Conservation (phyloP, 2,113 vertebrate species). For the Orthochromis indermauri region DNA sequence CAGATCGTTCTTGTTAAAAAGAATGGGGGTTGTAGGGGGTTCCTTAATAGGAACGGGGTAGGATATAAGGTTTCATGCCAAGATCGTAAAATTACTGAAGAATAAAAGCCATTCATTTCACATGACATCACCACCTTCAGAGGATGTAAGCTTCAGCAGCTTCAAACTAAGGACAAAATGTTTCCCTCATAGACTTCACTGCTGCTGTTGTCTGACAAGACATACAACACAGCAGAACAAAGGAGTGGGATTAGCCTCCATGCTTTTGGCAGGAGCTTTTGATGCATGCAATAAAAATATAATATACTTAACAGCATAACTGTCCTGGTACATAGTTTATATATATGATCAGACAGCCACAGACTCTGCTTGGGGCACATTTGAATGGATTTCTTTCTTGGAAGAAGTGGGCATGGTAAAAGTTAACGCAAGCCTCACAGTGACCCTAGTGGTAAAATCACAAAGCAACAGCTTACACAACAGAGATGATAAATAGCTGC, state of each 20-base stretch:
- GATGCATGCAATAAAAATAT: constrained; percentile 28
- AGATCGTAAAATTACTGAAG: constrained; percentile 67
- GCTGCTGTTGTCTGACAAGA: constrained; percentile 31
- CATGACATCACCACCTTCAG: constrained; percentile 67
- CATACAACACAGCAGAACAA: constrained; percentile 22
- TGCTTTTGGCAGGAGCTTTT: constrained; percentile 7
- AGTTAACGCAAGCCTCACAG: constrained; percentile 17
- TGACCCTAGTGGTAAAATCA: constrained; percentile 26
- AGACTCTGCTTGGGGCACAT: constrained; percentile 20
- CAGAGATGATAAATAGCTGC: constrained; percentile 31
- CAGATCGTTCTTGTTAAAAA: constrained; percentile 61
- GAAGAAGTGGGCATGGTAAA: constrained; percentile 25
- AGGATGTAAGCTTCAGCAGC: constrained; percentile 53
- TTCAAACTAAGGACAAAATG: constrained; percentile 45
- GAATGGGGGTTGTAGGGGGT: background rate
- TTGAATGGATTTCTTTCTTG: constrained; percentile 37
- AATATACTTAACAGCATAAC: constrained; percentile 4
- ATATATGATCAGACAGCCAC: constrained; percentile 11
- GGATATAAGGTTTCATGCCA: constrained; percentile 67
- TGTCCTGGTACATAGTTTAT: background rate
- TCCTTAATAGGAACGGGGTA: constrained; percentile 52
- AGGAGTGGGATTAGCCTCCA: constrained; percentile 9
- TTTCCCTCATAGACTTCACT: constrained; percentile 34
- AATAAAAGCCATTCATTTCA: constrained; percentile 70
- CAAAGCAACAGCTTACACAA: constrained; percentile 28